Base-by-base conservation (phyloP, 1,140 invertebrate species). In the Chironomus striatipennis region DNA sequence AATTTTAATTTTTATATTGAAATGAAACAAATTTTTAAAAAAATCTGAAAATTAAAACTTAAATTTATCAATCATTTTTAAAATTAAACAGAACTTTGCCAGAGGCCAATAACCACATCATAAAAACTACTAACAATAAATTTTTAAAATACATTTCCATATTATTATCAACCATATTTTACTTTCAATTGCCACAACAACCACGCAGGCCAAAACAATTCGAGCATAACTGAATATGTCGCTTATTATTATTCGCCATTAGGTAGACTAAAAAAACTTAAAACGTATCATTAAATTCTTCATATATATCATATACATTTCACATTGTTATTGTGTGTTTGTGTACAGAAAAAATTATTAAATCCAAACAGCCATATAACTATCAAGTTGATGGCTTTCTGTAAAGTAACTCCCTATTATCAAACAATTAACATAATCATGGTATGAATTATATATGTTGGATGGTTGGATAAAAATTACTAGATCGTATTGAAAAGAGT, bases 221-320 rank as follows among this genome's bases (percentile, higher is more conserved):
- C 47, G n/a, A 57, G 47, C 47, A n/a, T 57, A 15, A 5, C 47
- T 47, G 15, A 10, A 47, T 47, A 47, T 15, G 43, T 57, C 47
- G 47, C 47, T 57, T 47, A 47, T 47, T 47, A 47, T 47, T 47
- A 47, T 47, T 47, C 47, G 47, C 47, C 47, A 57, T 57, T 57
- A 57, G 47, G n/a, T 57, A n/a, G 10, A 57, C 47, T 57, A 15
- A 57, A 57, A 57, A 57, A n/a, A n/a, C n/a, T 57, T 57, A 57
- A 47, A 57, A 57, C 47, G 15, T 57, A 15, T 57, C 47, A 57
- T 57, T 57, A 57, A 34, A n/a, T 57, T 57, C 47, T 15, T 57
- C 47, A 15, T 57, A 34, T 34, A 34, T 5, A 34, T 57, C 47
- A 15, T 57, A 34, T 34, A 34, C 24, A 34, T 34, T 34, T 34